Conservation (phyloP, 2,797 vertebrate species). For the Enteromius anoplus region DNA sequence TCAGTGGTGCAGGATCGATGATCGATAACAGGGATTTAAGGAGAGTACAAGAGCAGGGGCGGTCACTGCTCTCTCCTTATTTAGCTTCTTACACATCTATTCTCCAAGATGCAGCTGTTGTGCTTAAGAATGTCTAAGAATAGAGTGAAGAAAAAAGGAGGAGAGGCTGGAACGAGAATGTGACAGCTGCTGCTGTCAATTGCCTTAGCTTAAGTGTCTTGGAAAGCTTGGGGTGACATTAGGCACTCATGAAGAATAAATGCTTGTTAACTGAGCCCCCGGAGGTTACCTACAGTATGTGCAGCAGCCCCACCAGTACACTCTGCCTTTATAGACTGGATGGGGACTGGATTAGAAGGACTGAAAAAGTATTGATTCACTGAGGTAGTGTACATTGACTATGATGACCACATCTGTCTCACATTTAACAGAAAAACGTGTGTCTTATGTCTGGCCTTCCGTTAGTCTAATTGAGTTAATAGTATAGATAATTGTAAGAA, state of each 20-base stretch:
- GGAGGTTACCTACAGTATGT: background rate
- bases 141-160: conserved; percentile 65
- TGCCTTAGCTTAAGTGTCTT: conserved; percentile 52
- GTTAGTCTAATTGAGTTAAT: background rate
- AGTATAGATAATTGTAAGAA: background rate
- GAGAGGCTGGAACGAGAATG: conserved; percentile 33
- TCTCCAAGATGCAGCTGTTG: conserved; percentile 65
- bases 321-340: background rate
- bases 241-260: conserved; percentile 43
- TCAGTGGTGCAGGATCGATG: background rate
- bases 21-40: conserved; percentile 27
- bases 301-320: background rate
- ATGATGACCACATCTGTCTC: background rate
- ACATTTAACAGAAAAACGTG: background rate
- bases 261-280: conserved; percentile 35
- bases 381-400: background rate
- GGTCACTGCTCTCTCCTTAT: conserved; percentile 63
- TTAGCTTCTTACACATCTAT: conserved; percentile 62
- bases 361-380: background rate
- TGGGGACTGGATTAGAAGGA: conserved; percentile 28
- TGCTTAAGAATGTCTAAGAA: conserved; percentile 68
- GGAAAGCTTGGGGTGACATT: conserved; percentile 57
- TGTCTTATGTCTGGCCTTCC: background rate
- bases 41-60: conserved; percentile 39
- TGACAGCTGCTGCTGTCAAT: conserved; percentile 73